These are phyloP conservation scores for Mantis religiosa DNA, from an alignment of 2,888 invertebrate genomes.

Conservation along the genomic window DNA sequence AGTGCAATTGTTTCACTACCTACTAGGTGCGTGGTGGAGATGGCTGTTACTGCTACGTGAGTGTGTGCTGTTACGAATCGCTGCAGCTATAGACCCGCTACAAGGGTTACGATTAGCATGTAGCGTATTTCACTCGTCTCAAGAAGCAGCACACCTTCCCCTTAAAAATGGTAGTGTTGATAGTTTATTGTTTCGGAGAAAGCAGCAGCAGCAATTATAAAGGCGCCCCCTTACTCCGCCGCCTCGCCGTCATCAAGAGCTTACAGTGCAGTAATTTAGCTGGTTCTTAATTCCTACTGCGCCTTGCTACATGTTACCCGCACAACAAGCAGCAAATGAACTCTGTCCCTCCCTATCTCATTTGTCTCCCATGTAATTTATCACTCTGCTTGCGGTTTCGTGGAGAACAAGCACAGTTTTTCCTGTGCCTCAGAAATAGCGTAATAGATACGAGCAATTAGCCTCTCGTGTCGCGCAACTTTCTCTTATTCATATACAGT, in stretches of 20 bases:
- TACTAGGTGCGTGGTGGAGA: too few species aligned
- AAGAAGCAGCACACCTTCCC: neutral
- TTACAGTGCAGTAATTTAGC: neutral
- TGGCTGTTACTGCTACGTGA: too few species aligned
- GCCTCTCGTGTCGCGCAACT: too few species aligned
- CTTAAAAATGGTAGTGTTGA: neutral
- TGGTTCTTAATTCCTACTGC: neutral
- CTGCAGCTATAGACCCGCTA: too few species aligned
- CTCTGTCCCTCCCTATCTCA: neutral
- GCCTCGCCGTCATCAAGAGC: neutral
- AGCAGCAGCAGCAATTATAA: neutral
- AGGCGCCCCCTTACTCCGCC: neutral
- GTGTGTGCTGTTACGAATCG: too few species aligned
- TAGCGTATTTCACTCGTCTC: too few species aligned
- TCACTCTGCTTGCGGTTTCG: neutral
- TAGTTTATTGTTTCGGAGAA: neutral
- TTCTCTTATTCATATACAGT: too few species aligned
- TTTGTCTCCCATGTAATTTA: neutral
- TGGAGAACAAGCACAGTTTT: neutral
- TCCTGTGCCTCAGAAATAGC: neutral
- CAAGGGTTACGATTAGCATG: too few species aligned
- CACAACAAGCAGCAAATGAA: neutral
- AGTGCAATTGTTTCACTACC: too few species aligned
- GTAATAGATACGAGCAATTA: too few species aligned
- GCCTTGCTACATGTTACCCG: neutral